Evolutionary conservation across 1,140 invertebrate genomes (phyloP), one percentile per base, ranked within the genome.

Genomic region (Panagrolaimus sp.): DNA sequence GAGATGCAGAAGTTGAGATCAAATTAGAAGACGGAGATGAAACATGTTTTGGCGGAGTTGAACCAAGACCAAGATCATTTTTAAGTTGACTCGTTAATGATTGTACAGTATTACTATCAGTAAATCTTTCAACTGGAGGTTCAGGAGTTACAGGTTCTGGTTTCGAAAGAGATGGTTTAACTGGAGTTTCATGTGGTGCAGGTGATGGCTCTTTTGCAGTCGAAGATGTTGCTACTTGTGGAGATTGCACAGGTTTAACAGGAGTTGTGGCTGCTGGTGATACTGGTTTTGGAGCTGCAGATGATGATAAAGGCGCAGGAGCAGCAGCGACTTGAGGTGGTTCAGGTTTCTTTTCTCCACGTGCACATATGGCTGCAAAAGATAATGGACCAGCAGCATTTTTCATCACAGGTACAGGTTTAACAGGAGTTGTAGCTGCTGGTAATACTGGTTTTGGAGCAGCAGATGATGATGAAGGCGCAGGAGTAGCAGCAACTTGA

Each of bases 371-470:
- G 9, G 51, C 67, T 16, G 67, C 67, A 53, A 68, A 69, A 16
- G 61, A 66, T 11, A 69, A 9, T 16, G 67, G 67, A 48, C 67
- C 67, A 53, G 67, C 67, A 13, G 67, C 64, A 66, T 31, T 38
- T n/a, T 45, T 31, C 66, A 61, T 63, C 4, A 27, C 63, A 27
- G 31, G 11, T 53, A 65, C 11, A n/a, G 20, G 53, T 51, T 63
- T 46, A 2, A 61, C 66, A 13, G 46, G 51, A 2, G 45, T 14
- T 46, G 63, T 14, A 5, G 51, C 13, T 57, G 14, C 51, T n/a
- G n/a, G n/a, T n/a, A 11, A 11, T 20, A 16, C 68, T 66, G 13
- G 57, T 27, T 16, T 27, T 25, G 66, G 27, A 14, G n/a, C 31
- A 9, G 67, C 46, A n/a, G 20, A 27, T n/a, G n/a, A n/a, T n/a